phyloP scores from a whole-genome alignment of 2,797 vertebrate species.

The Sciaenops ocellatus region DNA sequence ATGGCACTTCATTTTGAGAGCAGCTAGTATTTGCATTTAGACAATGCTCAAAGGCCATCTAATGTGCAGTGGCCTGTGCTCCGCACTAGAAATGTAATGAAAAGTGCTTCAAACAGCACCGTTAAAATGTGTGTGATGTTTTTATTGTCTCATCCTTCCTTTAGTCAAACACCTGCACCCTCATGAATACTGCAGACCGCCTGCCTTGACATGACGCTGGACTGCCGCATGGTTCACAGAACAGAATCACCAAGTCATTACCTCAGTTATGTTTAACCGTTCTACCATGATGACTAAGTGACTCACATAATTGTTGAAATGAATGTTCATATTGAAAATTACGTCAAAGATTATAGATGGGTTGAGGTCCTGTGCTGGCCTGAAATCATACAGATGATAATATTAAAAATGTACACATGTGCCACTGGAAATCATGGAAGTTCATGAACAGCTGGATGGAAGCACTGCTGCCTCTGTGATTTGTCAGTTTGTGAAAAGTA shows the following conservation, averaged over 20 bases:
- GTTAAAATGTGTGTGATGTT: not conserved
- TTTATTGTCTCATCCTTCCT: not conserved
- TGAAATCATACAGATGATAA: not conserved
- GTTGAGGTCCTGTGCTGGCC: not conserved
- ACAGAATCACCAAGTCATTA: constrained; percentile 30
- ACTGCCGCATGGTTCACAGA: constrained; percentile 6
- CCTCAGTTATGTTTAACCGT: constrained; percentile 45
- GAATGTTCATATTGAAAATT: constrained; percentile 9
- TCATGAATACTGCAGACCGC: not conserved
- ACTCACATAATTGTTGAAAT: constrained; percentile 28
- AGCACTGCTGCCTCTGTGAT: not conserved
- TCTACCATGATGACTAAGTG: constrained; percentile 38
- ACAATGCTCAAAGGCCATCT: not conserved
- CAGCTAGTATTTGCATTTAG: not conserved
- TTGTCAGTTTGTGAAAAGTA: not conserved
- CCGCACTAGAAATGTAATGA: not conserved
- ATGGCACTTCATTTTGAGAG: too few relatives aligned
- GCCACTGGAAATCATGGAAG: not conserved
- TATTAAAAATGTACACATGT: not conserved
- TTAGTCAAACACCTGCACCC: not conserved
- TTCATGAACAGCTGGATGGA: not conserved
- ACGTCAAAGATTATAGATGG: not conserved
- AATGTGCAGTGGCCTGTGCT: not conserved
- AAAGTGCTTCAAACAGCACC: not conserved
- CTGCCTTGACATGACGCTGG: not conserved